Conservation (phyloP, 2,113 vertebrate genomes). For the Todiramphus chloris region DNA sequence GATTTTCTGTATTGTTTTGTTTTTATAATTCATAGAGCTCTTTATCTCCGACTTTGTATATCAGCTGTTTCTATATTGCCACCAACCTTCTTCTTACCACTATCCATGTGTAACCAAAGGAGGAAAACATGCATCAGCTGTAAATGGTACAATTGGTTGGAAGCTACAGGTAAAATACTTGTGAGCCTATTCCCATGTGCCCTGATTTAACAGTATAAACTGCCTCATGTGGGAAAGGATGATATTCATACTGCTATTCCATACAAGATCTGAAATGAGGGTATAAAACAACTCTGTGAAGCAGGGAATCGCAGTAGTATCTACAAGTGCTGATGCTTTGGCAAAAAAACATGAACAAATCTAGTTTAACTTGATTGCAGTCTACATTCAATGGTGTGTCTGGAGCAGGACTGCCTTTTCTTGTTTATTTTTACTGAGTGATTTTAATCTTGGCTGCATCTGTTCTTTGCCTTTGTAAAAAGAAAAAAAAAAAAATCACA, state of each 20-base stretch:
- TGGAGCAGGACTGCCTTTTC: background rate
- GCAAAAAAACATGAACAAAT: background rate
- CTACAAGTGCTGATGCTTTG: slow-evolving; percentile 12
- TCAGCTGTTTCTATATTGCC: slow-evolving; percentile 8
- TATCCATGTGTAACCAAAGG: background rate
- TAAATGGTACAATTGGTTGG: background rate
- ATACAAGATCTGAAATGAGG: background rate
- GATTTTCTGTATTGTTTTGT: slow-evolving; percentile 43
- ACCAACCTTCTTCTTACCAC: background rate
- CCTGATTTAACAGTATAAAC: background rate
- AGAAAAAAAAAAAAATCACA: background rate
- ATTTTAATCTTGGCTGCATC: background rate
- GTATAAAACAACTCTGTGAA: background rate
- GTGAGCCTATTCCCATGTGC: background rate
- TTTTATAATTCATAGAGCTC: slow-evolving; percentile 21
- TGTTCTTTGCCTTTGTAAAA: background rate
- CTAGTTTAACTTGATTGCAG: background rate
- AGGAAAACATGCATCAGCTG: background rate
- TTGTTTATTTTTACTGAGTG: slow-evolving; percentile 6
- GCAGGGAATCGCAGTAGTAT: background rate
- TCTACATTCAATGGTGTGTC: background rate
- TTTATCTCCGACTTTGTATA: slow-evolving; percentile 38
- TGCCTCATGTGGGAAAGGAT: background rate
- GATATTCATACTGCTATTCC: background rate
- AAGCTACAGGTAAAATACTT: slow-evolving; percentile 17